Base-by-base conservation (phyloP, 2,888 invertebrate species). In the Lordiphosa fenestrarum region DNA sequence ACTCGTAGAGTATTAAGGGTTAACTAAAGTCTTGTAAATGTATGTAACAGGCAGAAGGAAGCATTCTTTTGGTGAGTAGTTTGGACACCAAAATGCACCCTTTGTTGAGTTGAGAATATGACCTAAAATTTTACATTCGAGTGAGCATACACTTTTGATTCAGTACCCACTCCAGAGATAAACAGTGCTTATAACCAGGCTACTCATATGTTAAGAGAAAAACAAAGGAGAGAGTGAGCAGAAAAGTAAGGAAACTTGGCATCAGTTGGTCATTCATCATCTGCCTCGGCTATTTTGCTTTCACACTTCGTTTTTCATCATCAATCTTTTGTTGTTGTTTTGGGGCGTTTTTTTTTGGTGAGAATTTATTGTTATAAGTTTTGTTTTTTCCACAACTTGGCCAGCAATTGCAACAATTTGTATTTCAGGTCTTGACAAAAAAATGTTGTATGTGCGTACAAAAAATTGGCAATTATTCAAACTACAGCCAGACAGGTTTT, bases 401-500 rank as follows among this genome's bases (percentile, higher is more conserved):
- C 48, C 40, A 54, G 66, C 72, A 80, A 80, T 70, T 82, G 71
- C 64, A 51, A 62, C 72, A 64, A 73, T 80, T 74, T 70, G 69
- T 71, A 56, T 58, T 47, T 56, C 44, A 30, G 30, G 30, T 4
- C 30, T 30, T 33, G 30, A 10, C 6, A 15, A 10, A 44, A 44
- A 44, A 44, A 42, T 6, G 25, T 41, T 57, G 44, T 51, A 40
- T 37, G 37, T 6, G 6, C 15, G 13, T 57, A 56, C 66, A 73
- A 39, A 71, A 75, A 65, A 70, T 80, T 76, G 76, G 53, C 72
- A 69, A 70, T 83, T 80, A 76, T 80, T 80, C 65, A 73, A 68
- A 64, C 42, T 61, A 57, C 54, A 58, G 57, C 36, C 52, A 33
- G 61, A 66, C 66, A 66, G 37, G 44, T 64, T 64, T 66, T 51